Evolutionary conservation across 2,888 invertebrate species (phyloP).

Genomic region (Drosophila mayaguana): DNA sequence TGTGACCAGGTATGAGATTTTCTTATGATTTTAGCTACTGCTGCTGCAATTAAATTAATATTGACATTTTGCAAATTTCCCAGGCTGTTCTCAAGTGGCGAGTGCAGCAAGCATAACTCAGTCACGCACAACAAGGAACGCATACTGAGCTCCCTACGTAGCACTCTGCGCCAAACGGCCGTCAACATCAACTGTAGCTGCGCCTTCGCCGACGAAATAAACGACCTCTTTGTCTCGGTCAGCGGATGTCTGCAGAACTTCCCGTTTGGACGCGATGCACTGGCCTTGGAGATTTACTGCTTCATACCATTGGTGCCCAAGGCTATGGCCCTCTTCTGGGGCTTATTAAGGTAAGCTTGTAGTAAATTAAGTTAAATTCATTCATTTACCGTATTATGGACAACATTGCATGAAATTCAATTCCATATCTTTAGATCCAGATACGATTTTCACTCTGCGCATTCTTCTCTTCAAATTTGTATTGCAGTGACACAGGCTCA

Average conservation of each 20-base stretch:
- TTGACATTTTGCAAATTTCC: not conserved
- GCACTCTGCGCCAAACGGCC: conserved; percentile 58
- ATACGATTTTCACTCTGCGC: too few relatives aligned
- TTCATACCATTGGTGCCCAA: conserved; percentile 75
- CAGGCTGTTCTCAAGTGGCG: conserved; percentile 56
- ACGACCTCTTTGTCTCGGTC: conserved; percentile 74
- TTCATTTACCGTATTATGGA: too few relatives aligned
- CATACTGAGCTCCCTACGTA: conserved; percentile 61
- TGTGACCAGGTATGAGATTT: conserved; percentile 76
- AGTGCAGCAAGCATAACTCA: conserved; percentile 8
- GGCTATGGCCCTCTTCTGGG: conserved; percentile 75
- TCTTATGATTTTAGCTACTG: not conserved
- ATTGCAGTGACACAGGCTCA: not conserved
- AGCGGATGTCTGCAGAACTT: conserved; percentile 84
- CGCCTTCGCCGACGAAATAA: conserved; percentile 51
- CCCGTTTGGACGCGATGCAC: conserved; percentile 73
- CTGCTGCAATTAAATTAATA: not conserved
- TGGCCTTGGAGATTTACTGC: conserved; percentile 61
- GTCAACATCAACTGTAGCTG: conserved; percentile 22
- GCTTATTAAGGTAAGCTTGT: conserved; percentile 58
- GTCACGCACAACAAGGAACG: conserved; percentile 43
- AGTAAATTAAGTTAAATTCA: too few relatives aligned
- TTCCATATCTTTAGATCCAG: too few relatives aligned
- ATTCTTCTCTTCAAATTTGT: too few relatives aligned
- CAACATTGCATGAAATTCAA: too few relatives aligned